Percentiles rank a stretch among this genome's conserved stretches.
Evolutionary conservation across 2,113 vertebrate species (phyloP).

Genomic region (Lutjanus erythropterus): DNA sequence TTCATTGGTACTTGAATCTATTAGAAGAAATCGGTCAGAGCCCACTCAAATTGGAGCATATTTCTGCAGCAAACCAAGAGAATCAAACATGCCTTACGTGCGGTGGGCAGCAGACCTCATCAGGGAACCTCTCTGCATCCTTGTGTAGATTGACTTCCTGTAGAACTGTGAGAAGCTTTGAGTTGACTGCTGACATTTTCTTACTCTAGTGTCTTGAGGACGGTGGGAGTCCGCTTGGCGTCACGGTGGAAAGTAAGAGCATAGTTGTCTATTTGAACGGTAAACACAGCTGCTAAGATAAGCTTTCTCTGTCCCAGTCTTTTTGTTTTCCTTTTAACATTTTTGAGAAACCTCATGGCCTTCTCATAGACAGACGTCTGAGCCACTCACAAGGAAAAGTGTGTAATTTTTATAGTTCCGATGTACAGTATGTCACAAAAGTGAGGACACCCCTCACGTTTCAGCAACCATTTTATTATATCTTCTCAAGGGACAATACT

Average conservation of each 20-base stretch:
- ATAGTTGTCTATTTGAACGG: constrained; percentile 65
- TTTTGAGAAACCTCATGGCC: constrained; percentile 76
- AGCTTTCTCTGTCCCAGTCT: constrained; percentile 64
- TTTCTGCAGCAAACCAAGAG: constrained; percentile 76
- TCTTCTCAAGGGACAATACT: too few species aligned
- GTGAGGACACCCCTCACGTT: too few species aligned
- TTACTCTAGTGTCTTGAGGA: constrained; percentile 62
- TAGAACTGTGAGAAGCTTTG: constrained; percentile 76
- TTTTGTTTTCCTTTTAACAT: constrained; percentile 46
- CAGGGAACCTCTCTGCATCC: constrained; percentile 72
- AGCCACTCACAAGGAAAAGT: constrained; percentile 78
- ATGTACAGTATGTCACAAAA: too few species aligned
- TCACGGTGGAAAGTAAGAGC: constrained; percentile 59
- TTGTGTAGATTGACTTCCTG: constrained; percentile 74
- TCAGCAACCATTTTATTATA: too few species aligned
- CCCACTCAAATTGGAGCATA: constrained; percentile 74
- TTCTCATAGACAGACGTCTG: constrained; percentile 79
- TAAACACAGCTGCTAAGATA: constrained; percentile 77
- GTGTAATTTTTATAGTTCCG: constrained; percentile 81
- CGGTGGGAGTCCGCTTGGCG: constrained; percentile 41
- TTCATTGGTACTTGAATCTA: constrained; percentile 75
- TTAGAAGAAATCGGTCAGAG: constrained; percentile 69
- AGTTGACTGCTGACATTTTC: constrained; percentile 68
- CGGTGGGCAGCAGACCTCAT: constrained; percentile 74
- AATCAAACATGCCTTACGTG: constrained; percentile 76